Evolutionary conservation across 2,888 invertebrate species (phyloP).

Genomic region (Hesperia comma): DNA sequence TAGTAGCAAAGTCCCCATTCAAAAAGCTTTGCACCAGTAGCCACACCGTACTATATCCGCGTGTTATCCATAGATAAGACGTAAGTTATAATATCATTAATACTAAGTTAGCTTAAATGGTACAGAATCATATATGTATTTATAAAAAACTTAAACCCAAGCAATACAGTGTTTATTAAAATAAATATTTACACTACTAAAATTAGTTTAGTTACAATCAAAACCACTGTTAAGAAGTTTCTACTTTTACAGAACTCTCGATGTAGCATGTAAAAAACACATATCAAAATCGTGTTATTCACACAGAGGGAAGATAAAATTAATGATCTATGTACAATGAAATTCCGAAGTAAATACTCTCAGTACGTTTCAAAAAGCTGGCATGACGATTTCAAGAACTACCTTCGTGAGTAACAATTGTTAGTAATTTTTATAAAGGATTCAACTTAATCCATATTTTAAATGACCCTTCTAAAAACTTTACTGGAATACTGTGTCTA

Average conservation of each 20-base stretch:
- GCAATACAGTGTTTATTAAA: constrained; percentile 11
- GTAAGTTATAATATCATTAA: background rate
- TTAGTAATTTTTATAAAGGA: no score
- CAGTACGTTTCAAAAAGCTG: no score
- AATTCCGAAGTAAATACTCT: no score
- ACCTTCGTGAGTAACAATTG: no score
- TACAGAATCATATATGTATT: background rate
- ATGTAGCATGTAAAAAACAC: background rate
- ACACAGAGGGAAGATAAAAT: background rate
- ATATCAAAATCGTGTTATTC: background rate
- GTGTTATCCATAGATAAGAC: background rate
- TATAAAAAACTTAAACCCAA: background rate
- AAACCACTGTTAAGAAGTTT: background rate
- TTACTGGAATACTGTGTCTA: no score
- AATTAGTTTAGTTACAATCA: constrained; percentile 9
- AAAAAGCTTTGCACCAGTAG: background rate
- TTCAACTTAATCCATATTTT: no score
- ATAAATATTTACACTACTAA: constrained; percentile 13
- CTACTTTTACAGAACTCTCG: background rate
- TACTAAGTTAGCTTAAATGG: background rate
- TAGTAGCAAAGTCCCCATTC: background rate
- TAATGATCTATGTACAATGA: no score
- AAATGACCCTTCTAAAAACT: no score
- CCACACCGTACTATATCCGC: background rate
- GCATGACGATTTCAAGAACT: no score